Evolutionary conservation across 2,888 invertebrate genomes (phyloP), one percentile per base, ranked within the genome.

Genomic region (Melinopterus prodromus): DNA sequence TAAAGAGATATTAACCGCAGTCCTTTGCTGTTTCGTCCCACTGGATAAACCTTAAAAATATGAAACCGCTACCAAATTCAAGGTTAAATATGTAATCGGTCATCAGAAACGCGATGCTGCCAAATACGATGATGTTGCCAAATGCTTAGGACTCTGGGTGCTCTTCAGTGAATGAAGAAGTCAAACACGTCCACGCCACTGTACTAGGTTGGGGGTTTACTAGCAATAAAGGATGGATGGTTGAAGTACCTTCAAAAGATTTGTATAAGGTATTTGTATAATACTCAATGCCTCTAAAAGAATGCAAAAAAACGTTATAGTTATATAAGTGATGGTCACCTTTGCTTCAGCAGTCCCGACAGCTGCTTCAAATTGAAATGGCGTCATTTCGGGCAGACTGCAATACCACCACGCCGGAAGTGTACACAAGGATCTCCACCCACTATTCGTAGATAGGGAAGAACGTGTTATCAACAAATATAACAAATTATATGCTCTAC

Each of bases 1-100:
- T n/a, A 0, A 69, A 16, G 77, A 69, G 69, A 16, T 80, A 75
- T 35, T 80, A 36, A 80, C 80, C 0, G 80, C 80, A 3, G 80
- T 74, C 6, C 80, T 75, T 69, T 80, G 80, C 71, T 74, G 74
- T 53, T 69, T 75, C 14, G 15, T 69, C n/a, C 37, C 76, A n/a
- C n/a, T n/a, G n/a, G n/a, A n/a, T n/a, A n/a, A n/a, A n/a, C n/a
- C n/a, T n/a, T n/a, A n/a, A n/a, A 16, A 70, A 76, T 6, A 76
- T 76, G 15, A 70, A 76, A 70, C 6, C 76, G 36, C 37, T 70
- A n/a, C 71, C 37, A 0, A 53, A 79, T 26, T 37, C 70, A 14
- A 14, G 35, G 0, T 79, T 70, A 1, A 12, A 71, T 6, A 26
- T 35, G 35, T 79, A 9, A 76, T 79, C 16, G 15, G 71, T n/a